Percentiles rank a stretch among this genome's conserved stretches.
Evolutionary conservation across 2,113 vertebrate genomes (phyloP).

Genomic region (Platichthys flesus): DNA sequence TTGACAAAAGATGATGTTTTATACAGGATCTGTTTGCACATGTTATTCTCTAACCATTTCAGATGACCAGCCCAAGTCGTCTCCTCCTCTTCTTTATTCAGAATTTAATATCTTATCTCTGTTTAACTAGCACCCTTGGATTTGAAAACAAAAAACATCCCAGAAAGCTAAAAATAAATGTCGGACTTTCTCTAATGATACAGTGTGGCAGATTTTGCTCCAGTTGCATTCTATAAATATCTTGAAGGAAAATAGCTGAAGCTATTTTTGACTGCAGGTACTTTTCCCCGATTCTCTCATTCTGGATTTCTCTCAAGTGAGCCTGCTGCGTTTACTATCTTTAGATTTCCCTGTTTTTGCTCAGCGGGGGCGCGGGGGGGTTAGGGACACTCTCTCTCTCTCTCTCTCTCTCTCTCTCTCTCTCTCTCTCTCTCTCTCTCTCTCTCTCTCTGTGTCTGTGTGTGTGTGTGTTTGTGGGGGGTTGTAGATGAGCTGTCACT

Average conservation of each 20-base stretch:
- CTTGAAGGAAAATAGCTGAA: conserved; percentile 48
- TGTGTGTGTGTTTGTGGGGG: conserved; percentile 1
- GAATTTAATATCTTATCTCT: background rate
- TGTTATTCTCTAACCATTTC: background rate
- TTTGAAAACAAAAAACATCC: conserved; percentile 12
- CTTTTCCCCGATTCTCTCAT: conserved; percentile 64
- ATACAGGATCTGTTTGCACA: background rate
- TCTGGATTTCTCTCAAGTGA: conserved; percentile 62
- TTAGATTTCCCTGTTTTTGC: conserved; percentile 79
- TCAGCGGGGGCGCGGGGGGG: conserved; percentile 26
- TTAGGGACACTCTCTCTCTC: conserved; percentile 14
- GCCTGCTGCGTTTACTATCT: conserved; percentile 77
- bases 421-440: background rate
- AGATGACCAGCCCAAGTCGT: background rate
- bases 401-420: background rate
- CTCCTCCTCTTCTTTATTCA: background rate
- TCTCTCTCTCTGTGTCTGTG: background rate
- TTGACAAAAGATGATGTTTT: background rate
- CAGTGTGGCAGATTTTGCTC: conserved; percentile 56
- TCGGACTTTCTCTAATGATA: conserved; percentile 41
- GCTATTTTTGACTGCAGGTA: conserved; percentile 83
- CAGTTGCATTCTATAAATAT: conserved; percentile 78
- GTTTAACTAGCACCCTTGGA: background rate
- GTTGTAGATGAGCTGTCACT: conserved; percentile 48
- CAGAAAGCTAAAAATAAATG: conserved; percentile 22